These are phyloP conservation scores for Nothocercus nigrocapillus DNA, from an alignment of 2,113 vertebrate genomes.

Conservation along the genomic window DNA sequence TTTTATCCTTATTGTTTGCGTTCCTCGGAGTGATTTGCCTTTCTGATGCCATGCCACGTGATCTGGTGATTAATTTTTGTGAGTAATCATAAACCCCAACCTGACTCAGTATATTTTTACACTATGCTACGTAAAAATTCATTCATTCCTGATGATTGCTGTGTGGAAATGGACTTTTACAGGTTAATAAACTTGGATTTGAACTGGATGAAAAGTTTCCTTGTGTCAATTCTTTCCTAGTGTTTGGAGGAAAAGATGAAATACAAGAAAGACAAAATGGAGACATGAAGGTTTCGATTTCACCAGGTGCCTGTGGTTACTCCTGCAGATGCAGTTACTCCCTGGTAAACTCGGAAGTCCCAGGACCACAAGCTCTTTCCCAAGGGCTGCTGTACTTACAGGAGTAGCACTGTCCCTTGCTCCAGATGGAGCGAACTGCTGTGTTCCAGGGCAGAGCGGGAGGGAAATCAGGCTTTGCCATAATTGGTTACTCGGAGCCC, in stretches of 20 bases:
- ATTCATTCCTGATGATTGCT: constrained; percentile 64
- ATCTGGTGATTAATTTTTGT: constrained; percentile 74
- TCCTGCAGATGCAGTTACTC: not conserved
- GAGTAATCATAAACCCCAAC: constrained; percentile 45
- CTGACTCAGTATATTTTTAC: constrained; percentile 50
- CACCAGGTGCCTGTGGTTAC: constrained; percentile 29
- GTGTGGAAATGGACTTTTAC: constrained; percentile 60
- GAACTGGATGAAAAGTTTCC: constrained; percentile 40
- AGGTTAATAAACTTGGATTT: constrained; percentile 72
- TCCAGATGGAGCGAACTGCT: constrained; percentile 35
- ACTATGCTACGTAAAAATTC: constrained; percentile 47
- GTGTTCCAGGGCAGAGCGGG: not conserved
- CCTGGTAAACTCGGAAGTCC: constrained; percentile 24
- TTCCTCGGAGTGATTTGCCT: constrained; percentile 68
- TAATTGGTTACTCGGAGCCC: constrained; percentile 14
- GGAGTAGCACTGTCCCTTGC: not conserved
- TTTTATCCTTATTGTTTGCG: constrained; percentile 57
- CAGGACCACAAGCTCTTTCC: constrained; percentile 1
- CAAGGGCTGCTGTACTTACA: not conserved
- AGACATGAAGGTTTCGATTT: constrained; percentile 16
- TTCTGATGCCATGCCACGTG: constrained; percentile 66
- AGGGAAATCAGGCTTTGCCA: not conserved
- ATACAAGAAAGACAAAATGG: not conserved
- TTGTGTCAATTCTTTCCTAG: constrained; percentile 35
- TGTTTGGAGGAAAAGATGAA: not conserved